phyloP scores from a whole-genome alignment of 2,113 vertebrate genomes.

The Scortum barcoo region DNA sequence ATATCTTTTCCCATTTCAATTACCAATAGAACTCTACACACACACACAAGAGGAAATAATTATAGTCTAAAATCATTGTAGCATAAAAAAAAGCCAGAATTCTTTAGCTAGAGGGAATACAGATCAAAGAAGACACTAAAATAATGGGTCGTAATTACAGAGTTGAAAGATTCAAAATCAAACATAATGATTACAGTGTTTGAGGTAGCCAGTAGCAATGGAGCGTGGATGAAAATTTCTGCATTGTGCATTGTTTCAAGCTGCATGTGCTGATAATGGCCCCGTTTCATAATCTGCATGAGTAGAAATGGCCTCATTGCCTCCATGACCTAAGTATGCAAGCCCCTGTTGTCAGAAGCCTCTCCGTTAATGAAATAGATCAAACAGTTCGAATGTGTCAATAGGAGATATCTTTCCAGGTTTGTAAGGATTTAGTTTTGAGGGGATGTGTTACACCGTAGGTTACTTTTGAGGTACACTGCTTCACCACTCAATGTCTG shows the following conservation, averaged over 20 bases:
- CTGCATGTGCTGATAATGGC: slow-evolving; percentile 61
- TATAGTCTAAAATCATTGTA: slow-evolving; percentile 72
- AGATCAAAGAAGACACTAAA: slow-evolving; percentile 79
- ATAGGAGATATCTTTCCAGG: background rate
- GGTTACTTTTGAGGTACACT: slow-evolving; percentile 47
- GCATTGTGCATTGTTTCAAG: slow-evolving; percentile 59
- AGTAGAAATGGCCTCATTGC: slow-evolving; percentile 21
- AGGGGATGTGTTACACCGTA: slow-evolving; percentile 33
- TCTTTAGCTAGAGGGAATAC: slow-evolving; percentile 70
- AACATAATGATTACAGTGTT: slow-evolving; percentile 78
- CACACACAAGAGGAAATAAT: slow-evolving; percentile 69
- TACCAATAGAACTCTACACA: slow-evolving; percentile 51
- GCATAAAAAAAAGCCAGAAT: slow-evolving; percentile 59
- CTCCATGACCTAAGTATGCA: slow-evolving; percentile 13
- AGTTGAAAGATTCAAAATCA: slow-evolving; percentile 81
- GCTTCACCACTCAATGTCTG: slow-evolving; percentile 52
- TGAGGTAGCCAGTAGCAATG: slow-evolving; percentile 72
- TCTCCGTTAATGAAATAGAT: slow-evolving; percentile 32
- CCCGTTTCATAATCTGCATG: slow-evolving; percentile 48
- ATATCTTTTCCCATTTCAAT: slow-evolving; percentile 70
- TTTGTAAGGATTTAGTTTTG: slow-evolving; percentile 16
- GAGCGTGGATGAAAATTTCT: slow-evolving; percentile 49
- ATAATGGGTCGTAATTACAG: slow-evolving; percentile 79
- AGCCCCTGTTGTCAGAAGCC: slow-evolving; percentile 26
- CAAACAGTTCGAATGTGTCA: slow-evolving; percentile 26